A percentile compares a stretch with the other conserved stretches of the same genome.
Evolutionary conservation across 2,113 vertebrate species (phyloP).

Genomic region (Salvelinus namaycush): DNA sequence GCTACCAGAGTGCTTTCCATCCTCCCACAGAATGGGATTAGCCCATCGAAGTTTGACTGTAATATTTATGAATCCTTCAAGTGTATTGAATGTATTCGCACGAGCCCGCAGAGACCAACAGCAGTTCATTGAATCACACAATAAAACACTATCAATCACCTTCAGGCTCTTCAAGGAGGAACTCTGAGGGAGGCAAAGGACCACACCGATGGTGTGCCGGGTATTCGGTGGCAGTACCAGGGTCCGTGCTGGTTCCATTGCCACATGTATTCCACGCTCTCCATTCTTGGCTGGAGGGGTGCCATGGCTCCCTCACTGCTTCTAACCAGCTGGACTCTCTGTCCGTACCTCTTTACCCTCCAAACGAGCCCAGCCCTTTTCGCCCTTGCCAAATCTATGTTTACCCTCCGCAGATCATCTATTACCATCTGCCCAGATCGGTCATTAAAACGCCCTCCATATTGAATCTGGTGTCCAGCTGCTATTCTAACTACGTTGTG

Average conservation of each 20-base stretch:
- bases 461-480: not conserved
- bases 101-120: constrained; percentile 20
- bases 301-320: not conserved
- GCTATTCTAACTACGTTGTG: not conserved
- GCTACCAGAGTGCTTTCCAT: constrained; percentile 9
- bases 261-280: constrained; percentile 22
- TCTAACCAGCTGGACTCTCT: constrained; percentile 4
- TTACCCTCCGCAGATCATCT: not conserved
- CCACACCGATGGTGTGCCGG: constrained; percentile 8
- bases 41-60: constrained; percentile 15
- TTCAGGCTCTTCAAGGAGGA: constrained; percentile 17
- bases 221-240: constrained; percentile 3
- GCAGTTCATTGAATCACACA: constrained; percentile 38
- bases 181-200: constrained; percentile 3
- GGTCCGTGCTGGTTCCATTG: constrained; percentile 9
- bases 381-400: not conserved
- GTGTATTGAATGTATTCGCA: constrained; percentile 28
- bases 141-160: constrained; percentile 40
- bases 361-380: not conserved
- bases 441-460: not conserved
- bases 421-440: not conserved
- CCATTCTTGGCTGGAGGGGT: constrained; percentile 18
- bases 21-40: constrained; percentile 7
- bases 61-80: constrained; percentile 42
- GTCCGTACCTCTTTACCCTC: not conserved